Evolutionary conservation across 2,888 invertebrate genomes (phyloP).

Genomic region (Hypena proboscidalis): DNA sequence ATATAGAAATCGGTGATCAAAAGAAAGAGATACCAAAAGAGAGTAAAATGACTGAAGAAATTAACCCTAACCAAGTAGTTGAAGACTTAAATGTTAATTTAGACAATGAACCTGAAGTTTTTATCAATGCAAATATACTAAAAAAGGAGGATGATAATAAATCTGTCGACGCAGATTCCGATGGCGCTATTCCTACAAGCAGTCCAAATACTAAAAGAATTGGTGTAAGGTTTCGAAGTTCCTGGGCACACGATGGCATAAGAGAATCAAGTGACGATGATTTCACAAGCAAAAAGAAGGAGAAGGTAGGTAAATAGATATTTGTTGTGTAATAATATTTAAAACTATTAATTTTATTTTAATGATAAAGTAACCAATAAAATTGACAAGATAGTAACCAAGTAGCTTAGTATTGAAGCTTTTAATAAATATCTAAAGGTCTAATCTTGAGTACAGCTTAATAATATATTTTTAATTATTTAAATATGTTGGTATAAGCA

Average conservation of each 20-base stretch:
- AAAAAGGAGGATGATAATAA: conserved; percentile 79
- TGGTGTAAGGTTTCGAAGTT: conserved; percentile 73
- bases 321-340: too few relatives aligned
- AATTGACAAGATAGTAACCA: too few relatives aligned
- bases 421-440: too few relatives aligned
- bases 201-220: conserved; percentile 66
- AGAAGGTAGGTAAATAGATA: conserved; percentile 58
- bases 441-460: too few relatives aligned
- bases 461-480: too few relatives aligned
- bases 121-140: conserved; percentile 33
- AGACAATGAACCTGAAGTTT: conserved; percentile 20
- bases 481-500: too few relatives aligned
- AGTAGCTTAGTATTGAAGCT: too few relatives aligned
- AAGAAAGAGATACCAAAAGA: conserved; percentile 49
- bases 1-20: conserved; percentile 31
- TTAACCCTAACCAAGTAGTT: conserved; percentile 6
- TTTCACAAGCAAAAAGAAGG: conserved; percentile 65
- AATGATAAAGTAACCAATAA: too few relatives aligned
- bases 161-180: conserved; percentile 68
- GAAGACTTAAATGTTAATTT: conserved; percentile 22
- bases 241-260: conserved; percentile 65
- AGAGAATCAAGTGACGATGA: conserved; percentile 72
- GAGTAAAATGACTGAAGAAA: conserved; percentile 47
- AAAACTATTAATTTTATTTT: too few relatives aligned
- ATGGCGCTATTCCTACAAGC: conserved; percentile 62